Evolutionary conservation across 1,140 invertebrate genomes (phyloP), one percentile per base, ranked within the genome.

Genomic region (Tetragnatha versicolor): DNA sequence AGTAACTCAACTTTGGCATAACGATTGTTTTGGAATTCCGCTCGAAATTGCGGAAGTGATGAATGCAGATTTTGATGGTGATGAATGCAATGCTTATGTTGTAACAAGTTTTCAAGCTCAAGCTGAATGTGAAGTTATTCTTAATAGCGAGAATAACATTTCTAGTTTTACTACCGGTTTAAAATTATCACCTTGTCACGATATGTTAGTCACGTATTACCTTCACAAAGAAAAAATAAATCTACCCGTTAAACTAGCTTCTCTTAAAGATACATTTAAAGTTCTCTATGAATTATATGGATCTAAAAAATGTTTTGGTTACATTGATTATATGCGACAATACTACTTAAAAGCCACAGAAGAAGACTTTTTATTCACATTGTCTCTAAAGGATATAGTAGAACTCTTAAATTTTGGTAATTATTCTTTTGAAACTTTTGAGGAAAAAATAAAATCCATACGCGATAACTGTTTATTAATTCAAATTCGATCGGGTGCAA

Each of bases 31-130:
- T 31, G 69, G 69, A 14, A 72, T 72, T 14, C 53, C 69, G 1
- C 20, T 72, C 12, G 69, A 72, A 72, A 72, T 72, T 60, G 25
- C 29, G 2, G n/a, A 72, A 10, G 10, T 14, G 12, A 72, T 72
- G 51, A 58, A 72, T 53, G 69, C 51, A 3, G 37, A 72, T 60
- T 72, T 72, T 31, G 69, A 72, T 22, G 69, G 69, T n/a, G 69
- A 72, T 20, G 69, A 60, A 45, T 27, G 10, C 33, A 72, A 72
- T 60, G 51, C 27, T 6, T 68, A 51, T 29, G 27, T 51, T 4
- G 17, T 68, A 2, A 6, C 22, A n/a, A 68, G 22, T 51, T 20
- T 45, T 31, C 65, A 51, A 51, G 49, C 65, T 3, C 45, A 68
- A 35, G 65, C 65, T 3, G 65, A 51, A 51, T 68, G 65, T 27